These are phyloP conservation scores for Drosophila dunni DNA, from an alignment of 1,140 invertebrate species.

Conservation along the genomic window DNA sequence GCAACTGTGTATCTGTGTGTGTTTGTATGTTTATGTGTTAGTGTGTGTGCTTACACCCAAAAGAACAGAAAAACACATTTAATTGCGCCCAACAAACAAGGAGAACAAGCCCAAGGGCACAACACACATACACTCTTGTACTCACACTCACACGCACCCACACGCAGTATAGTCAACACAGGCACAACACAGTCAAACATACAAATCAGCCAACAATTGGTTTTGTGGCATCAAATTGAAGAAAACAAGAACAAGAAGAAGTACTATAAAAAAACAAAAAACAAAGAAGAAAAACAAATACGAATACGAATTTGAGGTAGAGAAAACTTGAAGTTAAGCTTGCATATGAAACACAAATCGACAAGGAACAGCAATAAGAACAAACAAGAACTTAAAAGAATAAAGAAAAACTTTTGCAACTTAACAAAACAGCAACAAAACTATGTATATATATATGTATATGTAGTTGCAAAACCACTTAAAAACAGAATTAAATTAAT, in stretches of 20 bases:
- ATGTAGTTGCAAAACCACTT: background rate
- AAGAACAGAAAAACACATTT: conserved; percentile 48
- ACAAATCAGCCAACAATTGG: conserved; percentile 23
- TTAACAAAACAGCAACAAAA: conserved; percentile 29
- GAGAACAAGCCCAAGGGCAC: conserved; percentile 16
- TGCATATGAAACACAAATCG: conserved; percentile 43
- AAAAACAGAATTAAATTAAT: conserved; percentile 9
- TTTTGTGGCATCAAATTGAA: conserved; percentile 28
- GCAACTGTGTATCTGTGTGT: conserved; percentile 40
- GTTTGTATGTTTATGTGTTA: conserved; percentile 17
- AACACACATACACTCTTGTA: conserved; percentile 2
- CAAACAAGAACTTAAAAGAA: conserved; percentile 25
- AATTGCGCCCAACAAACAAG: conserved; percentile 42
- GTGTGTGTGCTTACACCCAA: conserved; percentile 39
- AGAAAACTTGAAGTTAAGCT: conserved; percentile 36
- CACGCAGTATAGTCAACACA: background rate
- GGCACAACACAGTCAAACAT: background rate
- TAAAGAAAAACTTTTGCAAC: conserved; percentile 38
- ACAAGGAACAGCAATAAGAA: conserved; percentile 37
- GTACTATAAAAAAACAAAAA: conserved; percentile 8
- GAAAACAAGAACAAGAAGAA: conserved; percentile 13
- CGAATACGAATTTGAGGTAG: conserved; percentile 4
- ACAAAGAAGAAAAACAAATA: conserved; percentile 23
- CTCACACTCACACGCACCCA: background rate
- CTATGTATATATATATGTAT: conserved; percentile 4